Base-by-base conservation (phyloP, 2,797 vertebrate genomes). In the Cuniculus paca region DNA sequence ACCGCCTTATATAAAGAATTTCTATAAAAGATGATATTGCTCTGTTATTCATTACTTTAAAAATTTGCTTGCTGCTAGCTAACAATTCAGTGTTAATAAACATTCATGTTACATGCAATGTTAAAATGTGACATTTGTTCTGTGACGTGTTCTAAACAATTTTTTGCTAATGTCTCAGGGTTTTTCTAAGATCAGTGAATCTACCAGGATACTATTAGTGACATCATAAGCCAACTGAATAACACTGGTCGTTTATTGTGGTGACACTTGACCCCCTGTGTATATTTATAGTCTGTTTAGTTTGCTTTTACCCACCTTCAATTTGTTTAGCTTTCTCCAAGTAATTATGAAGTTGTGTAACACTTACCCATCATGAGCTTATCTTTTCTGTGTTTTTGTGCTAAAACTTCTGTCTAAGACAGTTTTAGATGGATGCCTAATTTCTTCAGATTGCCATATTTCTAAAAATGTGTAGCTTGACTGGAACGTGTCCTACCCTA, bases 171-270 rank as follows among this genome's bases (percentile, higher is more conserved):
- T 79, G 50, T 87, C 50, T 61, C n/a, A 10, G 14, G 48, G 81
- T 56, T 50, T 81, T 86, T 70, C 80, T 82, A 39, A 94, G 61
- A 78, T 36, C 90, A 93, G 13, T 96, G 95, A 96, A 95, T 96
- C 86, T 28, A 93, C 93, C 1, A 6, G 31, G 88, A 75, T 19
- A 14, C 78, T 95, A n/a, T 61, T 39, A 34, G 78, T 77, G 83
- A 91, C 86, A 68, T 78, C 79, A 63, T 97, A 78, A 97, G 97
- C 14, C 63, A n/a, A 5, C 45, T 80, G 75, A 95, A 48, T 54
- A 60, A 36, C 48, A 26, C 88, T 79, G 4, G 28, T 81, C 36
- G 0, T 93, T 95, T 75, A 36, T 65, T 58, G 60, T 91, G 58
- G n/a, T 80, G 61, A 82, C 96, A 80, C 39, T 75, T 39, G 68